Percentiles rank a stretch among this genome's conserved stretches.
phyloP scores from a whole-genome alignment of 1,140 invertebrate genomes.

The Latrodectus geometricus region DNA sequence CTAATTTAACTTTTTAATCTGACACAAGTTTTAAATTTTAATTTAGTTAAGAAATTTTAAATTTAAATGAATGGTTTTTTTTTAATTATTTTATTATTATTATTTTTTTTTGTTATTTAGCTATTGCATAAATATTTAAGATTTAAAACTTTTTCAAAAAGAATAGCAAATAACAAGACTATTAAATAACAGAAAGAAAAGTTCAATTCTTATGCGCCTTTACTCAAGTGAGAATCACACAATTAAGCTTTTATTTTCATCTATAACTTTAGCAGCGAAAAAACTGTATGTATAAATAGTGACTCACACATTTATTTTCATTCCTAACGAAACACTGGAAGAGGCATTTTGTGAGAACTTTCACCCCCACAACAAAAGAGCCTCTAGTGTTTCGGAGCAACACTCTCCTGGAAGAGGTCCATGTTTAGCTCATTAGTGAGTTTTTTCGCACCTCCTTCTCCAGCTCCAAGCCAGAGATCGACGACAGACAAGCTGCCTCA shows the following conservation, averaged over 20 bases:
- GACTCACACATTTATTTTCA: neutral
- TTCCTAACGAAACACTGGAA: neutral
- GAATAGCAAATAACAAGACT: too few species aligned
- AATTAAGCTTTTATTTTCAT: neutral
- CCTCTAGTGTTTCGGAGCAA: neutral
- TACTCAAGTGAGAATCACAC: too few species aligned
- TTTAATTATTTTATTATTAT: too few species aligned
- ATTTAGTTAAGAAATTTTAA: too few species aligned
- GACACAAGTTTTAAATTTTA: too few species aligned
- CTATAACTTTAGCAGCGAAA: neutral
- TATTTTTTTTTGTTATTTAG: too few species aligned
- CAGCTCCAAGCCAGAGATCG: neutral
- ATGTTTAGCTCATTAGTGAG: slow-evolving; percentile 1
- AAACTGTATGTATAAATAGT: neutral
- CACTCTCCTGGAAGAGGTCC: neutral
- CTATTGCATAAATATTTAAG: too few species aligned
- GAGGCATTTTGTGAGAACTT: neutral
- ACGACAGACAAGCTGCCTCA: neutral
- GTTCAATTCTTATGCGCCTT: too few species aligned
- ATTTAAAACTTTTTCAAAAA: too few species aligned
- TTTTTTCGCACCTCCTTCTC: neutral
- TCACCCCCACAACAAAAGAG: neutral
- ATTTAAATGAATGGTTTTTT: too few species aligned
- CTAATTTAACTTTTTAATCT: too few species aligned
- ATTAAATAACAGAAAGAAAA: too few species aligned